Conservation (phyloP, 2,797 vertebrate species). For the Pseudomugil gertrudae region DNA sequence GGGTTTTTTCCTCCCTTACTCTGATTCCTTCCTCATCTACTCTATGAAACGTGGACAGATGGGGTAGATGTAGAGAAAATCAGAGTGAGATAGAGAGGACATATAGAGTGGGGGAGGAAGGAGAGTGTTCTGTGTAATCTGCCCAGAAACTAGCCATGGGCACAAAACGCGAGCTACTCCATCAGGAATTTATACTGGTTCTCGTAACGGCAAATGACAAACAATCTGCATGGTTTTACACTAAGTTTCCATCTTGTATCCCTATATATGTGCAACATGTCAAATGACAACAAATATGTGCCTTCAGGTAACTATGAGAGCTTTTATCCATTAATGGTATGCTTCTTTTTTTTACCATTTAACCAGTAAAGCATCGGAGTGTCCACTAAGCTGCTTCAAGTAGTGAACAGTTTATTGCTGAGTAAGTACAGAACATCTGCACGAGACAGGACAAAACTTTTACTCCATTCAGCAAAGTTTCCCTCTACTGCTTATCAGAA, state of each 20-base stretch:
- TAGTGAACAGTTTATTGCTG: neutral
- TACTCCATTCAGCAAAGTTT: neutral
- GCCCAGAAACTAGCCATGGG: conserved; percentile 74
- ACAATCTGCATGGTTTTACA: conserved; percentile 1
- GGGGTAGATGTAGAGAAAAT: conserved; percentile 62
- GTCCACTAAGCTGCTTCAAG: neutral
- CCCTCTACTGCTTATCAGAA: neutral
- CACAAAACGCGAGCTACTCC: conserved; percentile 40
- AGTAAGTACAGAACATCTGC: conserved; percentile 5
- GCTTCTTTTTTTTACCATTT: neutral
- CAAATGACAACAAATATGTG: neutral
- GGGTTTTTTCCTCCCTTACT: conserved; percentile 27
- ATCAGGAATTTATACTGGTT: conserved; percentile 33
- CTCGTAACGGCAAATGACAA: conserved; percentile 22
- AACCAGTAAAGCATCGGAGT: conserved; percentile 8
- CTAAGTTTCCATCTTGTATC: neutral
- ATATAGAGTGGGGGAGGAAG: conserved; percentile 53
- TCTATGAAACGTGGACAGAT: conserved; percentile 70
- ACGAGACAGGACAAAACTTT: neutral
- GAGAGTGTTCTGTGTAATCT: conserved; percentile 64
- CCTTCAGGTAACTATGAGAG: neutral
- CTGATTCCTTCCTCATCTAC: conserved; percentile 54
- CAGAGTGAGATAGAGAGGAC: conserved; percentile 51
- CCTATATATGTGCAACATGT: neutral
- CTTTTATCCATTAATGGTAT: neutral